phyloP scores from a whole-genome alignment of 2,797 vertebrate species.

The Gallinago solitaria region DNA sequence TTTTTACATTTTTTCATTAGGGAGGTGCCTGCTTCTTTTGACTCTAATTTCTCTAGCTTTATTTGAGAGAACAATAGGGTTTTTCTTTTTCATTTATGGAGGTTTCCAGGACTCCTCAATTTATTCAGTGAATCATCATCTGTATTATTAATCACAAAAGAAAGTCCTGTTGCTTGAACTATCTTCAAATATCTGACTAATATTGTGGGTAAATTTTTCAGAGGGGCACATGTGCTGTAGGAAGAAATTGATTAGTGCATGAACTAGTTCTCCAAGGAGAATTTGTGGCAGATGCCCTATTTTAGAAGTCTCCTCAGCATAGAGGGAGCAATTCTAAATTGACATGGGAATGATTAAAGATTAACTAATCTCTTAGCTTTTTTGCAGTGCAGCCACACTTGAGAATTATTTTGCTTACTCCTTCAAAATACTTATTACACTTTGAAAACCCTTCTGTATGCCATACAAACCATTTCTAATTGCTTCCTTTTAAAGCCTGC shows the following conservation, averaged over 20 bases:
- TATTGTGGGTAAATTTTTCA: constrained; percentile 27
- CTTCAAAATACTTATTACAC: neutral
- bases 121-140: constrained; percentile 7
- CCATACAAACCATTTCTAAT: neutral
- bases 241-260: constrained; percentile 40
- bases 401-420: constrained; percentile 27
- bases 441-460: constrained; percentile 2
- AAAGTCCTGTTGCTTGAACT: neutral
- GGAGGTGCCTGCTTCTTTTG: constrained; percentile 18
- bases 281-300: constrained; percentile 25
- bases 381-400: neutral
- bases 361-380: constrained; percentile 27
- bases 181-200: neutral
- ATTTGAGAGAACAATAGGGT: constrained; percentile 22
- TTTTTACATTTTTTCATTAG: constrained; percentile 51
- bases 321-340: neutral
- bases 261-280: constrained; percentile 28
- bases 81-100: neutral
- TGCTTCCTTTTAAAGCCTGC: neutral
- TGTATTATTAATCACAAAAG: neutral
- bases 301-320: neutral
- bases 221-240: neutral
- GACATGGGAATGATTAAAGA: constrained; percentile 42
- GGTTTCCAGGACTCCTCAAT: constrained; percentile 1
- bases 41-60: constrained; percentile 20